Evolutionary conservation across 2,888 invertebrate genomes (phyloP), one percentile per base, ranked within the genome.

Genomic region (Exephanes ischioxanthus): DNA sequence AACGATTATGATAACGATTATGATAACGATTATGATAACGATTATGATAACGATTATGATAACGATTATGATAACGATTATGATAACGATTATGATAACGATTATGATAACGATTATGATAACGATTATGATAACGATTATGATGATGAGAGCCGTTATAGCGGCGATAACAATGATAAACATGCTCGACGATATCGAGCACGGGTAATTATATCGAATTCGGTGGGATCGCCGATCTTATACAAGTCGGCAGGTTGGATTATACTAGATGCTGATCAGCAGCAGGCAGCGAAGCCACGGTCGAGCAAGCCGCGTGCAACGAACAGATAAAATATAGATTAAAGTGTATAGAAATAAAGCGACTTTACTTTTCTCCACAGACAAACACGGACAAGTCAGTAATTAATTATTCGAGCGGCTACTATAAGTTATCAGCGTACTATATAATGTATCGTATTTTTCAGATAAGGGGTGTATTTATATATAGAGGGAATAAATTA

Each of bases 361-460:
- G 33, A 30, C 30, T 61, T 61, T 33, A 19, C 61, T 30, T 30
- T 61, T 33, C 5, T 30, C 26, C 16, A 9, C 33, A 26, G 14
- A 61, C 16, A 16, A 33, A n/a, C 11, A 51, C 16, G 4, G 16
- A 6, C 51, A 11, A 61, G 30, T 33, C 61, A 16, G 16, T 14
- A 30, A 61, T 58, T 16, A 33, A 33, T 61, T 61, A 61, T 5
- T 33, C 16, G 61, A 26, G 6, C 1, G 6, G 11, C 30, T 61
- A 37, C 33, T 70, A 70, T 30, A 48, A 70, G 30, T 26, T 70
- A 70, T 70, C 68, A 30, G n/a, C n/a, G 33, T 53, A 9, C 30
- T 14, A 58, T 22, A 70, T 70, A 53, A 70, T 53, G 30, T 11
- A 70, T 70, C 70, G 48, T 33, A 33, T 70, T 70, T 51, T 70